Evolutionary conservation across 1,140 invertebrate genomes (phyloP), one percentile per base, ranked within the genome.

Genomic region (Carposina sasakii): DNA sequence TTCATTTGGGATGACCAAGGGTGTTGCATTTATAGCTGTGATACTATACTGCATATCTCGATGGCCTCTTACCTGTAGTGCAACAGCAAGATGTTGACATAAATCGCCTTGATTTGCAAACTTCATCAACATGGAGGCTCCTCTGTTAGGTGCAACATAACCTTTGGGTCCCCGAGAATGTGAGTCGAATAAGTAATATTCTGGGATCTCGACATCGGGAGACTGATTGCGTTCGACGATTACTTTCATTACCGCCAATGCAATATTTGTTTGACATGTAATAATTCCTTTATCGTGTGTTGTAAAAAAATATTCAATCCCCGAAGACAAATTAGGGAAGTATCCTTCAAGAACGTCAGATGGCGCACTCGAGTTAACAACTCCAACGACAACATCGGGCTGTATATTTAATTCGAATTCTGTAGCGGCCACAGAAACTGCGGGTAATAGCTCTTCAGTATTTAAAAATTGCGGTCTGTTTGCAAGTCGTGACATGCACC

Each of bases 131-230:
- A 42, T 42, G 3, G 40, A 42, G 8, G 20, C 22, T 23, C 40
- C 22, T 4, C 10, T 42, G 10, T 23, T 23, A n/a, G 21, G 12
- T 24, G 40, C 40, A 23, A 42, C 20, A 24, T 8, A 42, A 23
- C 40, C 40, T 42, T 42, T 42, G 9, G 40, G 40, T 42, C 40
- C 40, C 22, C 40, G n/a, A 4, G 40, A 42, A 42, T 42, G 40
- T 3, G 40, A 42, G 15, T 42, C 40, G 22, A 42, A 42, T 15
- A n/a, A 42, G 19, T 8, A 23, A 42, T 24, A 42, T n/a, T 6
- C 21, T 13, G 3, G 13, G 15, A 24, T 42, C 19, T 8, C n/a
- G n/a, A n/a, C n/a, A n/a, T n/a, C n/a, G n/a, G n/a, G n/a, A n/a
- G n/a, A n/a, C n/a, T n/a, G n/a, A n/a, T n/a, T n/a, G n/a, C n/a